These are phyloP conservation scores for Heliconius hewitsoni DNA, from an alignment of 1,140 invertebrate species.

Conservation along the genomic window DNA sequence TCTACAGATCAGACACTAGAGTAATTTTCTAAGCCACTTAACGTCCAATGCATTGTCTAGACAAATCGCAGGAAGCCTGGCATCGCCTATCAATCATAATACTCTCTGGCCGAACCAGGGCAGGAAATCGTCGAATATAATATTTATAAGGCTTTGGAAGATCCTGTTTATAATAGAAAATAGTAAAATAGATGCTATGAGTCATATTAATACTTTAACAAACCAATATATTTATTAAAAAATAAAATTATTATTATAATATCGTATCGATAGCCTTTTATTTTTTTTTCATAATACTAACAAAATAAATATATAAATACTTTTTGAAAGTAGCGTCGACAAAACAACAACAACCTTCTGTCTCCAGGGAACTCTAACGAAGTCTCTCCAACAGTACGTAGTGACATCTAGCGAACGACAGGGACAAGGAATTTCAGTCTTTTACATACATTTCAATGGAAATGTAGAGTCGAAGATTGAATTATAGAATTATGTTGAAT, in stretches of 20 bases:
- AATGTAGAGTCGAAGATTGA: not conserved
- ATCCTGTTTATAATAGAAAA: slow-evolving; percentile 21
- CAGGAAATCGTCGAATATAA: slow-evolving; percentile 31
- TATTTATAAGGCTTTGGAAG: slow-evolving; percentile 38
- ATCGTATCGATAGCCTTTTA: not conserved
- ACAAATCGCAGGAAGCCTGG: slow-evolving; percentile 41
- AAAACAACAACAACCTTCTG: not conserved
- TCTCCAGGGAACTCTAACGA: slow-evolving; percentile 11
- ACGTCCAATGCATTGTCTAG: slow-evolving; percentile 36
- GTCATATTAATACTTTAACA: not conserved
- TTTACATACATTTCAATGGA: not conserved
- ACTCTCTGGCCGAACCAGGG: slow-evolving; percentile 20
- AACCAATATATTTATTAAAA: too few species aligned
- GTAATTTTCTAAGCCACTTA: slow-evolving; percentile 20
- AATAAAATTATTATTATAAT: too few species aligned
- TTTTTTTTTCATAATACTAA: not conserved
- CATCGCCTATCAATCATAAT: slow-evolving; percentile 46
- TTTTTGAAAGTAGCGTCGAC: not conserved
- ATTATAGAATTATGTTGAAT: too few species aligned
- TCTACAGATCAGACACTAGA: not conserved
- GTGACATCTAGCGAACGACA: slow-evolving; percentile 30
- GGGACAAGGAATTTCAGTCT: not conserved
- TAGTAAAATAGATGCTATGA: not conserved
- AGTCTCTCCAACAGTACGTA: not conserved
- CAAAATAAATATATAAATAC: not conserved